phyloP scores from a whole-genome alignment of 2,888 invertebrate species.

The Ormia ochracea region DNA sequence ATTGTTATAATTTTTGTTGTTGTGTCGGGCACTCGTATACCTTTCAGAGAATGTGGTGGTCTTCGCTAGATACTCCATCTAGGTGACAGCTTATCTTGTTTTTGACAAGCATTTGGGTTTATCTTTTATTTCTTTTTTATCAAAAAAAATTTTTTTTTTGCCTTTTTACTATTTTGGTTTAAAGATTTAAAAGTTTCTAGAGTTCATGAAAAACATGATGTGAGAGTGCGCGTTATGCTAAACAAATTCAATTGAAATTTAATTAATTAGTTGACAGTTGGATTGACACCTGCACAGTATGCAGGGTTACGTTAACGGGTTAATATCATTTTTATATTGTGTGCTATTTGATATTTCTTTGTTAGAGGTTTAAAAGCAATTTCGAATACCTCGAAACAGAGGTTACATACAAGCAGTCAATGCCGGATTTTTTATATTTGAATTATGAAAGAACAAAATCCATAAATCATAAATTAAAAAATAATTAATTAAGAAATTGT shows the following conservation, averaged over 20 bases:
- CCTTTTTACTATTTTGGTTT: neutral
- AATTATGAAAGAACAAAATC: neutral
- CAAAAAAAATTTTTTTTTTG: neutral
- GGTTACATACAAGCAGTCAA: neutral
- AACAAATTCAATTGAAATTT: constrained; percentile 76
- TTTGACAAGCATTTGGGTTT: constrained; percentile 57
- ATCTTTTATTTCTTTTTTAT: neutral
- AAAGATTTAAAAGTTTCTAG: neutral
- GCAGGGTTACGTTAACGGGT: constrained; percentile 38
- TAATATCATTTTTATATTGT: constrained; percentile 26
- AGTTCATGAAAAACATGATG: constrained; percentile 1
- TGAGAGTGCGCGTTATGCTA: constrained; percentile 33
- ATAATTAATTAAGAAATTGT: neutral
- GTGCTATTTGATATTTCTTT: neutral
- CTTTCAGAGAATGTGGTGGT: constrained; percentile 37
- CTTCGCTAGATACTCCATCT: constrained; percentile 39
- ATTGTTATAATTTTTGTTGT: constrained; percentile 30
- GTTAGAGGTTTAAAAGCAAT: neutral
- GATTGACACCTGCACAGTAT: constrained; percentile 68
- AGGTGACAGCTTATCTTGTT: constrained; percentile 74
- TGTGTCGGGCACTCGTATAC: neutral
- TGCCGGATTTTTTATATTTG: neutral
- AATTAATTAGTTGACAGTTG: constrained; percentile 76
- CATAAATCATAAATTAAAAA: neutral
- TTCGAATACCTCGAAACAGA: neutral